A percentile compares a stretch with the other conserved stretches of the same genome.
These are phyloP conservation scores for Pimpla rufipes DNA, from an alignment of 2,888 invertebrate species.

Conservation along the genomic window DNA sequence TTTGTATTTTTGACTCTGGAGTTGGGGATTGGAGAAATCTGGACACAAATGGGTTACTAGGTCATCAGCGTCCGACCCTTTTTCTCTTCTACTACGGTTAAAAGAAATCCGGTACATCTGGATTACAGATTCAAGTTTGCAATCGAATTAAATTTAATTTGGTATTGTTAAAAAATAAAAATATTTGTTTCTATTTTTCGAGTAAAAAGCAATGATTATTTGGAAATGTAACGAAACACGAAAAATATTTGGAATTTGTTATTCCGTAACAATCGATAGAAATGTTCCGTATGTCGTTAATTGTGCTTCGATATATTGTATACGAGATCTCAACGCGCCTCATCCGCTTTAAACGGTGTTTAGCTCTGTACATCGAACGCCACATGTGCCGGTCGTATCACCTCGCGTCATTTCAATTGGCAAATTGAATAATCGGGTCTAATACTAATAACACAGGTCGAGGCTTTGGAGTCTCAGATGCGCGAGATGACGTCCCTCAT, in stretches of 20 bases:
- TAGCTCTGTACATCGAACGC: neutral
- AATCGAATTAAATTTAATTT: neutral
- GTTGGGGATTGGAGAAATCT: neutral
- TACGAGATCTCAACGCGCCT: constrained; percentile 24
- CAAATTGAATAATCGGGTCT: constrained; percentile 62
- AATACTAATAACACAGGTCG: constrained; percentile 87
- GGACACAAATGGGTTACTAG: neutral
- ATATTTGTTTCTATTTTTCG: neutral
- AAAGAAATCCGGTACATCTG: neutral
- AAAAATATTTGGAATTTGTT: neutral
- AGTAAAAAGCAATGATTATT: neutral
- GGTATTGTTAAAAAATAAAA: neutral
- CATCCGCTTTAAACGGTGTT: constrained; percentile 32
- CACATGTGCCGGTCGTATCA: constrained; percentile 20
- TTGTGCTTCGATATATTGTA: constrained; percentile 17
- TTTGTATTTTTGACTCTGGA: neutral
- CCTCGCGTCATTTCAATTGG: constrained; percentile 39
- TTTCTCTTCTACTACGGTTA: neutral
- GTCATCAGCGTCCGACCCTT: neutral
- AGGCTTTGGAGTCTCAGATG: constrained; percentile 92
- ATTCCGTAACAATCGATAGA: neutral
- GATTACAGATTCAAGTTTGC: neutral
- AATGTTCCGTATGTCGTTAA: constrained; percentile 3
- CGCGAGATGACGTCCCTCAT: constrained; percentile 89
- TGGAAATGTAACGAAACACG: too few species aligned